Evolutionary conservation across 2,797 vertebrate genomes (phyloP).

Genomic region (Protosalanx chinensis): DNA sequence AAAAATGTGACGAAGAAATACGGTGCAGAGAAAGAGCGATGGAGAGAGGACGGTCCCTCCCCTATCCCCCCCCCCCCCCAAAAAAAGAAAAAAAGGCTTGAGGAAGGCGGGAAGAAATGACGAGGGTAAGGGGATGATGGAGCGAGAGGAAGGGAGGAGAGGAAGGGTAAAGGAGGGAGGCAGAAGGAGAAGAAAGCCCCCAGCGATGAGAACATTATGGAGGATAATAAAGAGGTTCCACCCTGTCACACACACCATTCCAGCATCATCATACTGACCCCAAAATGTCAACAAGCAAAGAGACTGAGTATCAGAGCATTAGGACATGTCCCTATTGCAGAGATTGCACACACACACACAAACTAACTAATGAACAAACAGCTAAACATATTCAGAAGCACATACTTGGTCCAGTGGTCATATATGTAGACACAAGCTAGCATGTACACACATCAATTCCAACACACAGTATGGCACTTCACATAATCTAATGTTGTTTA

Average conservation of each 20-base stretch:
- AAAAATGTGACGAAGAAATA: slow-evolving; percentile 31
- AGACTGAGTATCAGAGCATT: slow-evolving; percentile 75
- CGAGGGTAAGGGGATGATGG: slow-evolving; percentile 13
- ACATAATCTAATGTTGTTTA: too few relatives aligned
- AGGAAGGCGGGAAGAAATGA: slow-evolving; percentile 26
- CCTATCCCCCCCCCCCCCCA: too few relatives aligned
- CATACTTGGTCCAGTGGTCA: neutral
- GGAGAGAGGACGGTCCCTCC: slow-evolving; percentile 9
- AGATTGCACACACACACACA: slow-evolving; percentile 31
- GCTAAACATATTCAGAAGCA: neutral
- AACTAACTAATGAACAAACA: slow-evolving; percentile 19
- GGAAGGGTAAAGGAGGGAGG: slow-evolving; percentile 8
- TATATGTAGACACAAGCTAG: slow-evolving; percentile 5
- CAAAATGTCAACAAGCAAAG: slow-evolving; percentile 84
- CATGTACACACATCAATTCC: neutral
- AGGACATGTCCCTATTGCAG: slow-evolving; percentile 53
- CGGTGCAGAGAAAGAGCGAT: slow-evolving; percentile 28
- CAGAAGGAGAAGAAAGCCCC: slow-evolving; percentile 50
- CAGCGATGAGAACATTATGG: slow-evolving; percentile 78
- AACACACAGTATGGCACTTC: neutral
- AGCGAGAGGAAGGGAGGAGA: neutral
- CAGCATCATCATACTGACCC: slow-evolving; percentile 77
- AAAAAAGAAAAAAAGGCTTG: neutral
- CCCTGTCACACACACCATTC: slow-evolving; percentile 78
- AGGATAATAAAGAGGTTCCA: slow-evolving; percentile 82